Conservation (phyloP, 2,888 invertebrate species). For the Cecidostiba fungosa region DNA sequence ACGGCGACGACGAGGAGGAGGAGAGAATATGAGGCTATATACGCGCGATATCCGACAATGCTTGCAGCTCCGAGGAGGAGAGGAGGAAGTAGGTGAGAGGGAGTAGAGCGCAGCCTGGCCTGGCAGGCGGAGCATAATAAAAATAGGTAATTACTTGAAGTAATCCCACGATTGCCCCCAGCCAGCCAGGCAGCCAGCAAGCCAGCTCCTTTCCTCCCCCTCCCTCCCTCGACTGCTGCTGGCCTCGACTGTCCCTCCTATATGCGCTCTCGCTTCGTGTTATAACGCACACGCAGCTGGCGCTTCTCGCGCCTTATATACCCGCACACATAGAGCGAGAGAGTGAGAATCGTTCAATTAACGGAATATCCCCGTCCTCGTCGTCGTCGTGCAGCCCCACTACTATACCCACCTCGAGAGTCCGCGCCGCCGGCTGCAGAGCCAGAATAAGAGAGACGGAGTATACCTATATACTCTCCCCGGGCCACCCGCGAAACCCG, state of each 20-base stretch:
- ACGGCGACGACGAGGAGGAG: conserved; percentile 43
- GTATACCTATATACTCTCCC: conserved; percentile 41
- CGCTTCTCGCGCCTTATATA: conserved; percentile 19
- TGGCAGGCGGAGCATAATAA: conserved; percentile 78
- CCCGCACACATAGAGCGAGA: neutral
- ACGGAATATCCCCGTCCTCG: conserved; percentile 68
- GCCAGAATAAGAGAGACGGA: neutral
- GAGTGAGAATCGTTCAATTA: conserved; percentile 78
- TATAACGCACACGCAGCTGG: neutral
- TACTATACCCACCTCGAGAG: too few species aligned
- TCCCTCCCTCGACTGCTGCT: neutral
- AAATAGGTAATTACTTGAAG: conserved; percentile 79
- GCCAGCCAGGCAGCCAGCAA: conserved; percentile 17
- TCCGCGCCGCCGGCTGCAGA: conserved; percentile 57
- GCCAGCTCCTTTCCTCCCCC: conserved; percentile 20
- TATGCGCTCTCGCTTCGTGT: neutral
- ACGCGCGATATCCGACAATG: conserved; percentile 53
- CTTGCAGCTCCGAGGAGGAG: conserved; percentile 11
- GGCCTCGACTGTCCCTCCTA: conserved; percentile 9
- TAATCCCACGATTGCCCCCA: conserved; percentile 74
- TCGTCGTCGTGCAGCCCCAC: conserved; percentile 67
- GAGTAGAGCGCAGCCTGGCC: conserved; percentile 60
- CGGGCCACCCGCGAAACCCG: conserved; percentile 74
- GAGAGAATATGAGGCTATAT: conserved; percentile 48
- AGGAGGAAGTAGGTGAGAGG: conserved; percentile 23